Evolutionary conservation across 1,140 invertebrate genomes (phyloP).

Genomic region (Megalonaias nervosa): DNA sequence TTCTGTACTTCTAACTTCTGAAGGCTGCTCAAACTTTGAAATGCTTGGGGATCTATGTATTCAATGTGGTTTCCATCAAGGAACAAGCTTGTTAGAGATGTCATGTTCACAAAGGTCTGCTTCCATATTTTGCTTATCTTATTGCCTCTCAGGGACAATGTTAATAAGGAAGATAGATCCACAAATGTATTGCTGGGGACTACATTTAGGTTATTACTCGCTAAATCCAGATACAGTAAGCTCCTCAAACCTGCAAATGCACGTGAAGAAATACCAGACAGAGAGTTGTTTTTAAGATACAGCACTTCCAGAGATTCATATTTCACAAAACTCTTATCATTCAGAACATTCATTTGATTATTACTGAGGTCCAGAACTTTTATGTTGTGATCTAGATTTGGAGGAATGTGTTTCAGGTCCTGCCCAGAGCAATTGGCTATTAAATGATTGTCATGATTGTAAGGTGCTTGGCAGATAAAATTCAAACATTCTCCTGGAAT

Average conservation of each 20-base stretch:
- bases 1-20: conserved; percentile 53
- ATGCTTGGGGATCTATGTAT: conserved; percentile 43
- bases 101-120: conserved; percentile 46
- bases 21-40: conserved; percentile 43
- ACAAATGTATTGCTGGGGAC: conserved; percentile 52
- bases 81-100: conserved; percentile 47
- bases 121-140: conserved; percentile 46
- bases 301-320: conserved; percentile 54
- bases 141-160: conserved; percentile 54
- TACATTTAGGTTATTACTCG: conserved; percentile 50
- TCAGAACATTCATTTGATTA: conserved; percentile 51
- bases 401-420: conserved; percentile 45
- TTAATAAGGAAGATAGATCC: conserved; percentile 35
- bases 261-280: conserved; percentile 42
- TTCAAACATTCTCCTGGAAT: too few species aligned
- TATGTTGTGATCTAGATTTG: conserved; percentile 50
- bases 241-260: conserved; percentile 52
- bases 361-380: conserved; percentile 52
- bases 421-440: conserved; percentile 55
- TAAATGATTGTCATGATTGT: too few species aligned
- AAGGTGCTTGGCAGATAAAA: too few species aligned
- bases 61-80: conserved; percentile 55
- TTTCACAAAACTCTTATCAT: conserved; percentile 42
- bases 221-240: conserved; percentile 56
- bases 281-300: conserved; percentile 54